Base-by-base conservation (phyloP, 2,888 invertebrate species). In the Cecidostiba fungosa region DNA sequence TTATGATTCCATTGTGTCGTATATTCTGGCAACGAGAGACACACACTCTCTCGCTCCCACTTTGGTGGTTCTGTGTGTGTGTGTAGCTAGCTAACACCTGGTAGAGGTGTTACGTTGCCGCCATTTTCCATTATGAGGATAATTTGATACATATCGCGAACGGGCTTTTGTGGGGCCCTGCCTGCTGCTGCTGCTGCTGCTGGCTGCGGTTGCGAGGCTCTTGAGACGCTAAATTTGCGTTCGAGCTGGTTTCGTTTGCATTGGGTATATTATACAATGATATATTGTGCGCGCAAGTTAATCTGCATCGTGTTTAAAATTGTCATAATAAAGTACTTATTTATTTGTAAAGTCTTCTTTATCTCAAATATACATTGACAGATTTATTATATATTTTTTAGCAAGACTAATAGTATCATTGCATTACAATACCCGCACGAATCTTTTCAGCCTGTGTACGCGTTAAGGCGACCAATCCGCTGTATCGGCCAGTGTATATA, bases 61-160 rank as follows among this genome's bases (percentile, higher is more conserved):
- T 54, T 54, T 54, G 19, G 19, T n/a, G 23, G n/a, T 8, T n/a
- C 2, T 6, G 8, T 23, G 8, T 16, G 16, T 50, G n/a, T n/a
- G 23, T 66, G 14, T 26, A 32, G 70, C 12, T 23, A 43, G 88
- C 90, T 89, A 90, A 91, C 93, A 93, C 93, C 93, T 93, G 93
- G 93, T 90, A 90, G 92, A 92, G 93, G 93, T 93, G 93, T 93
- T 91, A 92, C 89, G 92, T 93, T 93, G 92, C 93, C 91, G 91
- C 91, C 92, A 93, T 92, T 91, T 92, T 91, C 91, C 90, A 93
- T 93, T 93, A 92, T 91, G 90, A 91, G 89, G 89, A 93, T 93
- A 93, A 93, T 93, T 93, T 93, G 93, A 93, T 93, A 93, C 92
- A 91, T 92, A 93, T 93, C 92, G 91, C 88, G 90, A 86, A 29